Evolutionary conservation across 2,113 vertebrate species (phyloP), one percentile per base, ranked within the genome.

Genomic region (Crotalus tigris): DNA sequence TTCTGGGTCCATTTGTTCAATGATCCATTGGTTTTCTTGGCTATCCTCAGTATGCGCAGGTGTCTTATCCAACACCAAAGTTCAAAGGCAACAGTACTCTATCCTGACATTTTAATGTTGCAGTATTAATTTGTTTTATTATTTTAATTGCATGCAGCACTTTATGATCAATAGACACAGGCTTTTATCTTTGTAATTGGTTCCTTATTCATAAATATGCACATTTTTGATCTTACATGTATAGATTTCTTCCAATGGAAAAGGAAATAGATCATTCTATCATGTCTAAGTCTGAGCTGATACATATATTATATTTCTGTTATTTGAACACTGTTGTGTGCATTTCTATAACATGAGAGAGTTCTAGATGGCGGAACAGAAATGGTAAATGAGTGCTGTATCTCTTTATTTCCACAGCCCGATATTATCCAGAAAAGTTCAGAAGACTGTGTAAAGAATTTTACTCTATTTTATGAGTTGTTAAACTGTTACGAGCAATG

Each of bases 91-190:
- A 19, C 33, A 21, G 7, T 81, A 81, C 33, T 81, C 75, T 81
- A 8, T 39, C 2, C 88, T 93, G 92, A 93, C 92, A 90, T 93
- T 93, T 93, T 93, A 93, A 93, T 61, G 81, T 44, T 54, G 75
- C 75, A 29, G 54, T 90, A 93, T 90, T 93, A 93, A 93, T 93
- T 90, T 90, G 89, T 93, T 90, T 93, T 93, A 93, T 93, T 93
- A 54, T 93, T 93, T 93, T 93, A 93, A 93, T 93, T 93, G 89
- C 89, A 87, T 3, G 10, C 57, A 64, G 75, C 92, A 49, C 88
- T 89, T 89, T 85, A 49, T 93, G 88, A 93, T 93, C 92, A 93
- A 93, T 93, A 90, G n/a, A 87, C 75, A 23, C 46, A 93, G 58
- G 92, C 92, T 93, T 93, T 93, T 93, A 93, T 54, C 92, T 93